These are phyloP conservation scores for Hormiphora californensis DNA, from an alignment of 37 sponge, comb jelly and placozoan species.

Conservation along the genomic window DNA sequence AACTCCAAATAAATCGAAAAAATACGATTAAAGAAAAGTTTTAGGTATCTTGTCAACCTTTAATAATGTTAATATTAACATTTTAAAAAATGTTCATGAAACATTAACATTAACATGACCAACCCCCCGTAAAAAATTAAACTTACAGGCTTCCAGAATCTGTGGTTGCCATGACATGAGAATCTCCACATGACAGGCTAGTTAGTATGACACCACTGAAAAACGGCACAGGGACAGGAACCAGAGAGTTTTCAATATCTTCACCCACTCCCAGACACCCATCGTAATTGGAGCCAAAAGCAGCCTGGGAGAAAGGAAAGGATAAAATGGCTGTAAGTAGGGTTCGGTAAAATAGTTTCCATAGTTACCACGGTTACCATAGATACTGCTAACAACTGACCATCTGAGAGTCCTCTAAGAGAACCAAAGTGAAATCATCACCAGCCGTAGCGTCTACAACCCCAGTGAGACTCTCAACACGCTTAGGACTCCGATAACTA, in stretches of 20 bases:
- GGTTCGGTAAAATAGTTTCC: too few species aligned
- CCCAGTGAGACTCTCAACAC: not conserved
- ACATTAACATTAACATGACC: too few species aligned
- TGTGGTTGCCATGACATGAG: conserved; percentile 45
- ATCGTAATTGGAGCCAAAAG: conserved; percentile 36
- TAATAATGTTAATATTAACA: too few species aligned
- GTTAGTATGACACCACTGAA: not conserved
- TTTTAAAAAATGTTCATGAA: too few species aligned
- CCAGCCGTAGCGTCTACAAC: conserved; percentile 36
- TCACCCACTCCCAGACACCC: conserved; percentile 26
- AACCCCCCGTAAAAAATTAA: too few species aligned
- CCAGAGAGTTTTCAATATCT: not conserved
- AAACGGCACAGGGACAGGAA: conserved; percentile 15
- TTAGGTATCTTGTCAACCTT: too few species aligned
- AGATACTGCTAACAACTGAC: not conserved
- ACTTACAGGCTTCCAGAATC: not conserved
- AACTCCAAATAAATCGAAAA: too few species aligned
- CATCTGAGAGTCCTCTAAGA: not conserved
- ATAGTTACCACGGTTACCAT: too few species aligned
- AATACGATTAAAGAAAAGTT: too few species aligned
- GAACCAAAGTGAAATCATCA: conserved; percentile 21
- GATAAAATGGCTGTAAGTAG: too few species aligned
- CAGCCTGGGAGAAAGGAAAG: too few species aligned
- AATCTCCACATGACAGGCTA: conserved; percentile 38
- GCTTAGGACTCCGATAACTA: conserved; percentile 27